Percentiles rank a stretch among this genome's conserved stretches.
Evolutionary conservation across 1,140 invertebrate genomes (phyloP).

Genomic region (Lordiphosa mommai): DNA sequence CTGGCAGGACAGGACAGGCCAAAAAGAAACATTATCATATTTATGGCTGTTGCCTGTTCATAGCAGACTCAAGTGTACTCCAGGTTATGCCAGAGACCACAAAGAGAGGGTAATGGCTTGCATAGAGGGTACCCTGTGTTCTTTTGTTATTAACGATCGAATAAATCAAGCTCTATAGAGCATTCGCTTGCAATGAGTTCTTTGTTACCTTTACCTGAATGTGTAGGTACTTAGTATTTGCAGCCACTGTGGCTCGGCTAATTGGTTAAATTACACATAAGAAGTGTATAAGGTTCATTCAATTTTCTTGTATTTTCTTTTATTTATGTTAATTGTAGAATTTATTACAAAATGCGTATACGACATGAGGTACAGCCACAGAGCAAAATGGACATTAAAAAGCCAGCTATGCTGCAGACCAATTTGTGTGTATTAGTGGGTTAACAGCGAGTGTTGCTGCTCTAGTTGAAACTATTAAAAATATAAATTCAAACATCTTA

Average conservation of each 20-base stretch:
- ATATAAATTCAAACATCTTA: too few species aligned
- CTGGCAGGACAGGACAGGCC: background rate
- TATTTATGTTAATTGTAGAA: too few species aligned
- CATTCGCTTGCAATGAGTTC: background rate
- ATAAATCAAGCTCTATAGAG: constrained; percentile 7
- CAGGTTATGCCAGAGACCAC: background rate
- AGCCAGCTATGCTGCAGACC: too few species aligned
- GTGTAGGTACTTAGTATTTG: background rate
- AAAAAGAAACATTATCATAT: constrained; percentile 20
- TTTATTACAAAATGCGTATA: too few species aligned
- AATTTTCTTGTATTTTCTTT: too few species aligned
- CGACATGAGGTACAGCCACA: too few species aligned
- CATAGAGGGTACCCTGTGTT: constrained; percentile 14
- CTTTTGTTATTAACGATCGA: constrained; percentile 8
- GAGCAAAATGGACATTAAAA: too few species aligned
- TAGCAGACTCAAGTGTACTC: constrained; percentile 24
- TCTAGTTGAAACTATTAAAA: too few species aligned
- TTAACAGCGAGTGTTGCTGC: too few species aligned
- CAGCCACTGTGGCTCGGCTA: background rate
- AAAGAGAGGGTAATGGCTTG: constrained; percentile 4
- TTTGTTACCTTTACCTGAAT: constrained; percentile 4
- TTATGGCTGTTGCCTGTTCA: constrained; percentile 33
- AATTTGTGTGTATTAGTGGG: too few species aligned
- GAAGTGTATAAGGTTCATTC: background rate
- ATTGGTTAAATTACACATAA: constrained; percentile 3